Evolutionary conservation across 2,113 vertebrate species (phyloP), one percentile per base, ranked within the genome.

Genomic region (Cnemophilus loriae): DNA sequence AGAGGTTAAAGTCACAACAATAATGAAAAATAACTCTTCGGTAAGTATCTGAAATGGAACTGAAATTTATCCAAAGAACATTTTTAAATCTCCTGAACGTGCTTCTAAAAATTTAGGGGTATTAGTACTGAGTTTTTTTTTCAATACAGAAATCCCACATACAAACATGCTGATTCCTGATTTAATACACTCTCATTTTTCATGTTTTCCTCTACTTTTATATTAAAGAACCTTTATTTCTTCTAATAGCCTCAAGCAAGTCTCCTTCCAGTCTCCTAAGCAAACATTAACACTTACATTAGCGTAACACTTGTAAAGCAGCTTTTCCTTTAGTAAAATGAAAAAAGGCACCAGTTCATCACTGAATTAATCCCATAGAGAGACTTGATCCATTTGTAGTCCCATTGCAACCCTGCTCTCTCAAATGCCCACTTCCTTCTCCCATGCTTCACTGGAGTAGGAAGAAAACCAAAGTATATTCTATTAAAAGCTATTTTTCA

Each of bases 11-110:
- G 84, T 96, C 84, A 95, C 65, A 90, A 84, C 61, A 92, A 84
- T 70, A 92, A 93, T 94, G 91, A 95, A 91, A 92, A 95, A 91
- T 89, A 91, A 94, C 71, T 83, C 65, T 49, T 71, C 15, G 7
- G 49, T 64, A 95, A 87, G 53, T 79, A 71, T 91, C 59, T 50
- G 65, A 95, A 87, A 84, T 75, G 23, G 28, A 67, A 81, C 8
- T 46, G 60, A 81, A 82, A 89, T 76, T 82, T 53, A 75, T 76
- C 53, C 37, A 79, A 76, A 57, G 49, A 81, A 59, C 5, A 10
- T 28, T 87, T 91, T 84, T 59, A 56, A 55, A 82, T 42, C 42
- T 92, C 46, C 53, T 85, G 49, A 75, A 84, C 0, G 3, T 67
- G 26, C 41, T 64, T 87, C 90, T 87, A 68, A 90, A 95, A 92